A percentile compares a stretch with the other conserved stretches of the same genome.
phyloP scores from a whole-genome alignment of 1,140 invertebrate species.

The Hydropsyche tenuis region DNA sequence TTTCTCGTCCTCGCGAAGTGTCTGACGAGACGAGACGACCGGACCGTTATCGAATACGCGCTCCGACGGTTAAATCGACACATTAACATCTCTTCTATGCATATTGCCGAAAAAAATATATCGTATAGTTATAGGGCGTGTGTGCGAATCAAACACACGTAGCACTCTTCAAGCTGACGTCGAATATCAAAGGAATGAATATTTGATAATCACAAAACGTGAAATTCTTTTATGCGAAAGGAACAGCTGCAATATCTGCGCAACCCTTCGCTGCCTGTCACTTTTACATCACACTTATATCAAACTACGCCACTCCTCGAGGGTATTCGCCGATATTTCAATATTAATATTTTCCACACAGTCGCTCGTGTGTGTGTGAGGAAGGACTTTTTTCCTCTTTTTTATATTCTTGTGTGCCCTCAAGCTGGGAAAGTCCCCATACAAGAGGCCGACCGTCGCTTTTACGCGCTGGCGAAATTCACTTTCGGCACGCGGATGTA shows the following conservation, averaged over 20 bases:
- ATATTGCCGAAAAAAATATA: too few species aligned
- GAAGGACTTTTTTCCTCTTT: too few species aligned
- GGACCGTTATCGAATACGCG: not conserved
- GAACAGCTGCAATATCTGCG: constrained; percentile 10
- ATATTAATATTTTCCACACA: constrained; percentile 28
- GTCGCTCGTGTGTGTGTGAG: not conserved
- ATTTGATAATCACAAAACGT: constrained; percentile 25
- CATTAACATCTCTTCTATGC: not conserved
- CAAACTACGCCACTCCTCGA: constrained; percentile 23
- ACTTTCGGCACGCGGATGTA: not conserved
- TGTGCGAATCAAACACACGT: not conserved
- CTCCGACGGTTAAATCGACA: not conserved
- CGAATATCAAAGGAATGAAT: constrained; percentile 5
- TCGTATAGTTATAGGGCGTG: too few species aligned
- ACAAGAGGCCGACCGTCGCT: not conserved
- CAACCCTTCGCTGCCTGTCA: constrained; percentile 21
- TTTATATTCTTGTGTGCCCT: constrained; percentile 15
- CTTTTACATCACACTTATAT: constrained; percentile 37
- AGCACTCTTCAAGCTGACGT: not conserved
- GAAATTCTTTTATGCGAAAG: constrained; percentile 16
- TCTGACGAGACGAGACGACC: constrained; percentile 15
- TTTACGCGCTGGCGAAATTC: constrained; percentile 1
- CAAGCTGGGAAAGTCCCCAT: not conserved
- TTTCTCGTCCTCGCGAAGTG: constrained; percentile 11
- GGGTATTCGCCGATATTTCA: constrained; percentile 28